Percentiles rank a stretch among this genome's conserved stretches.
phyloP scores from a whole-genome alignment of 2,113 vertebrate genomes.

The Heliornis fulica region DNA sequence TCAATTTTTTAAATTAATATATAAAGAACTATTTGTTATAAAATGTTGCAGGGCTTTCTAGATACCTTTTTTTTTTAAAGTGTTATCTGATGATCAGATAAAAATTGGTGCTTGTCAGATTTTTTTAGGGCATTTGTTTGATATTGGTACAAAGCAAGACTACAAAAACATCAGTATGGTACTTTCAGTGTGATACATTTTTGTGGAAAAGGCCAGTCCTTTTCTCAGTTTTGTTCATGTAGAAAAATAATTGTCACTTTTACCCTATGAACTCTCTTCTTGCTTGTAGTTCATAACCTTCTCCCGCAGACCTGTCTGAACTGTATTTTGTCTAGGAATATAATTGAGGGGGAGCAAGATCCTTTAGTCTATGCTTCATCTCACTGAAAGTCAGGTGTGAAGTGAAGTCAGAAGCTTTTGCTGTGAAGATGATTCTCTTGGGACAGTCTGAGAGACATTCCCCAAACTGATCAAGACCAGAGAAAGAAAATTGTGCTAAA shows the following conservation, averaged over 20 bases:
- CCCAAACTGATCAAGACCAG: neutral
- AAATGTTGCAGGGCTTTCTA: neutral
- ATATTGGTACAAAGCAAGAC: neutral
- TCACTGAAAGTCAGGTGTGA: constrained; percentile 10
- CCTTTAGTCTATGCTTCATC: neutral
- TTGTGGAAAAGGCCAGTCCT: neutral
- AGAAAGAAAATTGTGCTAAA: constrained; percentile 23
- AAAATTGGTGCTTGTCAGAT: neutral
- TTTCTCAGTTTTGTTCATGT: neutral
- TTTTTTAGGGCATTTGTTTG: neutral
- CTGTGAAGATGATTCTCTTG: neutral
- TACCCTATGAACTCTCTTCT: constrained; percentile 1
- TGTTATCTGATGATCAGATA: too few relatives aligned
- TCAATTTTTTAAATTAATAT: neutral
- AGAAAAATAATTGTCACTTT: constrained; percentile 28
- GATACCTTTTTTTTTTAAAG: neutral
- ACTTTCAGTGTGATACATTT: neutral
- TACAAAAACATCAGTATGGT: neutral
- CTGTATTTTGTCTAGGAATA: neutral
- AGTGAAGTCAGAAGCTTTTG: neutral
- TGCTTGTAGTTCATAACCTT: constrained; percentile 12
- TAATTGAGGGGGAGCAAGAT: neutral
- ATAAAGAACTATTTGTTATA: neutral
- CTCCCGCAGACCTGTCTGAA: neutral
- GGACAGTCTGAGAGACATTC: neutral